Evolutionary conservation across 2,113 vertebrate genomes (phyloP).

Genomic region (Cromileptes altivelis): DNA sequence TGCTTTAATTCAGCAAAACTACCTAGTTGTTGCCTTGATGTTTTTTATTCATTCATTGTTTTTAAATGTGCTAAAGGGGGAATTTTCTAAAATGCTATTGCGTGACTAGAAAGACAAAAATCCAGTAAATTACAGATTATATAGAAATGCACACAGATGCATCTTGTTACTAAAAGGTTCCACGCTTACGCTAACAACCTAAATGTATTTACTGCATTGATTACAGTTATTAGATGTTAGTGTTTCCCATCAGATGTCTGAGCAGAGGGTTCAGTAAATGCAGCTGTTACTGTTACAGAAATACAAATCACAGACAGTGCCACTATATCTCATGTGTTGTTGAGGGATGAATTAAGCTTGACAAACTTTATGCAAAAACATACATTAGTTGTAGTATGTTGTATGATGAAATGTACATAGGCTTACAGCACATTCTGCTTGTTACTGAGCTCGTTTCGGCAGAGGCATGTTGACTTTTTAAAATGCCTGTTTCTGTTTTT

Average conservation of each 20-base stretch:
- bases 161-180: conserved; percentile 50
- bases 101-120: conserved; percentile 31
- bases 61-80: conserved; percentile 42
- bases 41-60: conserved; percentile 37
- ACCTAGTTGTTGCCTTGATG: conserved; percentile 20
- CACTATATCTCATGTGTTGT: conserved; percentile 20
- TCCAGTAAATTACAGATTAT: conserved; percentile 14
- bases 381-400: conserved; percentile 47
- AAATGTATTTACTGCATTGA: conserved; percentile 31
- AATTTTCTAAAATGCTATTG: conserved; percentile 41
- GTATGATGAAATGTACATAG: conserved; percentile 67
- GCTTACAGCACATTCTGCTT: conserved; percentile 61
- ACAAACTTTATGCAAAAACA: conserved; percentile 61
- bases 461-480: conserved; percentile 36
- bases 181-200: conserved; percentile 58
- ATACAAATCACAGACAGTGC: conserved; percentile 1
- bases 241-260: conserved; percentile 23
- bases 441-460: conserved; percentile 50
- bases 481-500: conserved; percentile 41
- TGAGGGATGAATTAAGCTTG: conserved; percentile 63
- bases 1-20: conserved; percentile 60
- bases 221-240: conserved; percentile 19
- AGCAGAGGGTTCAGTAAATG: conserved; percentile 15
- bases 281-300: conserved; percentile 44
- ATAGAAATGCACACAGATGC: conserved; percentile 37